Evolutionary conservation across 1,140 invertebrate species (phyloP), one percentile per base, ranked within the genome.

Genomic region (Zophobas morio): DNA sequence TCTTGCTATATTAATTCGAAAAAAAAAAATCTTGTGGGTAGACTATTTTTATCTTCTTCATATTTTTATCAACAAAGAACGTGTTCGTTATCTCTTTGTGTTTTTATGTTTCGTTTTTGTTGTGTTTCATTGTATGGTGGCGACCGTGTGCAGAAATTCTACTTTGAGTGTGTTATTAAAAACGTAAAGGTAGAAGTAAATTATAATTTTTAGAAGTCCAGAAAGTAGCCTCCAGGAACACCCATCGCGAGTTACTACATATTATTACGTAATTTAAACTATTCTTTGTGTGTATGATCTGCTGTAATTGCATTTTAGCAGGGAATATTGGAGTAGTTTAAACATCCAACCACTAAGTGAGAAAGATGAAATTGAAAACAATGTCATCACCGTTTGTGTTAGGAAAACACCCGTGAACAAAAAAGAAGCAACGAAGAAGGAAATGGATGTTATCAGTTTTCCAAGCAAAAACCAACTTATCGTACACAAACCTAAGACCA

Each of bases 361-460:
- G 78, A 92, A 91, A 39, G 98, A 99, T 87, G 85, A 91, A 0
- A 94, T 98, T 8, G 96, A 98, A 82, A 96, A 98, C 88, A 97
- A 99, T 88, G 96, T 99, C 88, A 99, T 99, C 82, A 98, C 96
- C 42, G 99, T 99, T 1, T 99, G 98, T 88, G 97, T 99, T 0
- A 89, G 98, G 81, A 99, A 99, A 87, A 90, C 98, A 78, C 98
- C 99, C 53, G 87, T 99, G 37, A 99, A 98, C 85, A 98, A 96
- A 85, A 99, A 98, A 90, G 96, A 98, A 87, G 6, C 90, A 0
- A 85, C 85, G 49, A 91, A 93, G 71, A 97, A 97, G 85, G 98
- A 99, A 89, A 94, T 94, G 3, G 93, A 95, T 88, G 94, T 96
- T 5, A 90, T 96, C 75, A 94, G 94, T 33, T 90, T 95, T 77